Percentiles rank a stretch among this genome's conserved stretches.
phyloP scores from a whole-genome alignment of 2,888 invertebrate species.

The Herminia tarsipennalis region DNA sequence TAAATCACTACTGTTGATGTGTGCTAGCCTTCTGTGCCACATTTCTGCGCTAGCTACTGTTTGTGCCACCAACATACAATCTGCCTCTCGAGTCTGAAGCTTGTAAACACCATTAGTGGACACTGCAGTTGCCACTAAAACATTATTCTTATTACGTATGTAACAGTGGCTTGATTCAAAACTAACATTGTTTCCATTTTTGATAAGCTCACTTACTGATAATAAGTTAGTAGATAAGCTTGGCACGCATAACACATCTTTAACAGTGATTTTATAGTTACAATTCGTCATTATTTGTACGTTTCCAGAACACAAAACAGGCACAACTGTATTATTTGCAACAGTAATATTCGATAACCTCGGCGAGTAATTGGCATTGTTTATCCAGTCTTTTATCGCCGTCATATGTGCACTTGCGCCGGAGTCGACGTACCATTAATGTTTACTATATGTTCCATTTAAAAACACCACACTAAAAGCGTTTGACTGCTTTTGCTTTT shows the following conservation, averaged over 20 bases:
- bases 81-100: neutral
- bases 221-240: neutral
- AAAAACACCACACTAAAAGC: neutral
- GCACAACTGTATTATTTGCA: neutral
- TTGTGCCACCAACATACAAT: neutral
- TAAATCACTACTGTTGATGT: neutral
- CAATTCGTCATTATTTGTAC: neutral
- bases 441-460: neutral
- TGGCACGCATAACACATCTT: neutral
- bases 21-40: constrained; percentile 1
- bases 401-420: too few species aligned
- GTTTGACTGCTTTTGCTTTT: neutral
- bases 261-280: neutral
- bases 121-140: neutral
- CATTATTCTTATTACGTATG: neutral
- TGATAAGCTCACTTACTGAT: neutral
- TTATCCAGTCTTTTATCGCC: neutral
- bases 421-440: neutral
- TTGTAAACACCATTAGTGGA: constrained; percentile 1
- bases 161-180: neutral
- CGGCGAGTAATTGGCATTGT: neutral
- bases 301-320: neutral
- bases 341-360: neutral
- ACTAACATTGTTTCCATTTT: neutral
- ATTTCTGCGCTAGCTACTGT: neutral